phyloP scores from a whole-genome alignment of 2,797 vertebrate genomes.

The Antrozous pallidus region DNA sequence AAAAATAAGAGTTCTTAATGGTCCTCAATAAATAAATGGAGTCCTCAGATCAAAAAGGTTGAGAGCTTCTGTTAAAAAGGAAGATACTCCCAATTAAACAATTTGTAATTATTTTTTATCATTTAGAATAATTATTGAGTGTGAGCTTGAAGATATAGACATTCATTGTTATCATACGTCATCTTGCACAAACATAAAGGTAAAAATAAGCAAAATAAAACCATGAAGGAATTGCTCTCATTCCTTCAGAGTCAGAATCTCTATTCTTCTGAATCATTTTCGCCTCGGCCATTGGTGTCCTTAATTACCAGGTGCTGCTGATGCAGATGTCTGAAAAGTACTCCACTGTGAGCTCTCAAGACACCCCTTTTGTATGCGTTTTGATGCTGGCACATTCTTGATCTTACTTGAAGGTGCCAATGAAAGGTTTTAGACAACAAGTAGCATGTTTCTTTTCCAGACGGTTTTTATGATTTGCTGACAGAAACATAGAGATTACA shows the following conservation, averaged over 20 bases:
- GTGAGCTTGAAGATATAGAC: background rate
- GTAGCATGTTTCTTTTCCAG: background rate
- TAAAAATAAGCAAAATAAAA: background rate
- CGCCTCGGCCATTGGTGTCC: background rate
- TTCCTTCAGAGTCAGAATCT: background rate
- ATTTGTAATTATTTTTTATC: background rate
- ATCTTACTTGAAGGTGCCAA: background rate
- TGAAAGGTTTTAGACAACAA: background rate
- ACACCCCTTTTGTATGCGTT: background rate
- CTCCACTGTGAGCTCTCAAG: background rate
- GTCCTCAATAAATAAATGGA: background rate
- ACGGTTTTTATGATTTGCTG: background rate
- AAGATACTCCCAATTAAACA: background rate
- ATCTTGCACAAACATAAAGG: background rate
- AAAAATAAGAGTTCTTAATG: background rate
- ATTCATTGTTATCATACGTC: background rate
- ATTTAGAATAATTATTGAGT: background rate
- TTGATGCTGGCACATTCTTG: background rate
- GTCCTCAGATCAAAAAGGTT: background rate
- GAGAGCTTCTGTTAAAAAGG: background rate
- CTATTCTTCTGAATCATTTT: background rate
- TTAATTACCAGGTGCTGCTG: background rate
- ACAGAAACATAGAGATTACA: background rate
- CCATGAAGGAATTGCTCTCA: background rate
- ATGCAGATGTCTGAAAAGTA: background rate